Conservation (phyloP, 2,797 vertebrate species). For the Pangasius larnaudii region DNA sequence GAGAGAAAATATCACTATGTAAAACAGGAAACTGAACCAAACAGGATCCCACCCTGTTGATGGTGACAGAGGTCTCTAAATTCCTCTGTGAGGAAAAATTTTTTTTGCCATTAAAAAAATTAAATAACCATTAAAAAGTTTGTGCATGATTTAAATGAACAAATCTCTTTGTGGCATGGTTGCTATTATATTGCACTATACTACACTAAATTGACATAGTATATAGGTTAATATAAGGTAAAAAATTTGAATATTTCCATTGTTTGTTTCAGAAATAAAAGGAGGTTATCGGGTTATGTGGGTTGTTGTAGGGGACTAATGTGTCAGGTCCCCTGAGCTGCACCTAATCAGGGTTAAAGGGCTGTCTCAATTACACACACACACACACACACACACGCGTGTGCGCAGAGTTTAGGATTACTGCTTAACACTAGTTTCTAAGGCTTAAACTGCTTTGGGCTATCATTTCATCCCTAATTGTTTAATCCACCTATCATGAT, state of each 20-base stretch:
- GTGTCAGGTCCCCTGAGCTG: constrained; percentile 64
- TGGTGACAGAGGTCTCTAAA: not conserved
- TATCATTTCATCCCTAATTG: constrained; percentile 57
- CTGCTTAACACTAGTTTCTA: constrained; percentile 52
- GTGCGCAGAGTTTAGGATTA: constrained; percentile 53
- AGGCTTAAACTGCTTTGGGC: constrained; percentile 49
- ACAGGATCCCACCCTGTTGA: not conserved
- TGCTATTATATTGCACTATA: not conserved
- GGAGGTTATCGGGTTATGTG: constrained; percentile 50
- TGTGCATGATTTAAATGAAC: not conserved
- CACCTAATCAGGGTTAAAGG: constrained; percentile 67
- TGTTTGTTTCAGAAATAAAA: constrained; percentile 53
- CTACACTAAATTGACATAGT: not conserved
- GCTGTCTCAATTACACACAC: constrained; percentile 60
- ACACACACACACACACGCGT: not conserved
- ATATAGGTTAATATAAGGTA: not conserved
- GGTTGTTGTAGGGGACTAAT: constrained; percentile 55
- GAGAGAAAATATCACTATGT: constrained; percentile 40
- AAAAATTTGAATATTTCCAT: not conserved
- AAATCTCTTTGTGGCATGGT: not conserved
- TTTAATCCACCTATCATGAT: constrained; percentile 58
- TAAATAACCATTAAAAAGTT: not conserved
- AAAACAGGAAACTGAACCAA: constrained; percentile 20
- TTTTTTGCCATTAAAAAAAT: not conserved
- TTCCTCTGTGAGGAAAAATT: not conserved